phyloP scores from a whole-genome alignment of 2,113 vertebrate species.

The Spea bombifrons region DNA sequence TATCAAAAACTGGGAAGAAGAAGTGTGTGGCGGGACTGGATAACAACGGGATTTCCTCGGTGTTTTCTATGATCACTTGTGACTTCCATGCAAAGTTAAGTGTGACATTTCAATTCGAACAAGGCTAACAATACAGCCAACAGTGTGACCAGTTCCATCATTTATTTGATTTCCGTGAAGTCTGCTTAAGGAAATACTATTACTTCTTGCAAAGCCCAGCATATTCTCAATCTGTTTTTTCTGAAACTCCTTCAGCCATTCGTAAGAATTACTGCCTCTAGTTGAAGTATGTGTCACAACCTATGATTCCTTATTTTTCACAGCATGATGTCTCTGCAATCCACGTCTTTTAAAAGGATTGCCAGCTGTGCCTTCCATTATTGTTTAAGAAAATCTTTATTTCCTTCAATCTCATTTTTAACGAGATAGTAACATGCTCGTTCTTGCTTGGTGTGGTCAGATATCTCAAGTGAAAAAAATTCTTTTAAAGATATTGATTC shows the following conservation, averaged over 20 bases:
- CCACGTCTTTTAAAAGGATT: conserved; percentile 5
- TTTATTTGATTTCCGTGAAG: neutral
- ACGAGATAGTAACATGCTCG: conserved; percentile 21
- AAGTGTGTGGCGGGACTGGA: too few relatives aligned
- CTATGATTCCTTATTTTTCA: neutral
- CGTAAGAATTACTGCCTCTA: neutral
- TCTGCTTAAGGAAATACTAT: neutral
- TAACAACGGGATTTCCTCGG: too few relatives aligned
- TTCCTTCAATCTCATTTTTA: conserved; percentile 19
- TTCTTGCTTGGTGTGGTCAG: conserved; percentile 14
- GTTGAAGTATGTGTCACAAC: neutral
- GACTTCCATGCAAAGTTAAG: too few relatives aligned
- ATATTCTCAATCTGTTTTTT: neutral
- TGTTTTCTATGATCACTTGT: too few relatives aligned
- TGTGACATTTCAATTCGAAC: too few relatives aligned
- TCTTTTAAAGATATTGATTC: conserved; percentile 30
- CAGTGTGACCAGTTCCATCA: too few relatives aligned
- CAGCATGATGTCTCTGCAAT: neutral
- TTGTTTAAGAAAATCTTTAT: conserved; percentile 35
- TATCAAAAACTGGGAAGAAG: too few relatives aligned
- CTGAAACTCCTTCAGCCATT: neutral
- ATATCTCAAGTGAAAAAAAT: conserved; percentile 24
- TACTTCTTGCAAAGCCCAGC: too few relatives aligned
- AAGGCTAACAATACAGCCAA: too few relatives aligned
- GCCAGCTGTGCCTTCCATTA: conserved; percentile 40